phyloP scores from a whole-genome alignment of 2,888 invertebrate genomes.

The Erannis defoliaria region DNA sequence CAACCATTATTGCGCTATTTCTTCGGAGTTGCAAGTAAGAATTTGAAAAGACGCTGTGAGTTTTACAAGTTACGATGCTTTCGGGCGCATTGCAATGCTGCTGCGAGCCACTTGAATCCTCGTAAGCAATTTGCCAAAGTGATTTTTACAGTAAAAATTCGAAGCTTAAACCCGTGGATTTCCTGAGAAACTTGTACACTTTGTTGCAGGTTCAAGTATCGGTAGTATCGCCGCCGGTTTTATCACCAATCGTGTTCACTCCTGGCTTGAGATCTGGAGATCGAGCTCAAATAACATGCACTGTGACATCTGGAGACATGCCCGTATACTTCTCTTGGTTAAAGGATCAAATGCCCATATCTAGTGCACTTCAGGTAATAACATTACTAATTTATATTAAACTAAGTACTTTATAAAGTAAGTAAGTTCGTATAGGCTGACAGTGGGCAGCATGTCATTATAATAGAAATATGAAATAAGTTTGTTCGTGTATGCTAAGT shows the following conservation, averaged over 20 bases:
- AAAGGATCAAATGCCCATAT: slow-evolving; percentile 88
- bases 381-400: too few species aligned
- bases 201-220: slow-evolving; percentile 73
- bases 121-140: slow-evolving; percentile 29
- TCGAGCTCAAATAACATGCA: slow-evolving; percentile 93
- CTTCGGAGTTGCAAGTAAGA: slow-evolving; percentile 21
- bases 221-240: slow-evolving; percentile 90
- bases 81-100: slow-evolving; percentile 24
- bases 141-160: slow-evolving; percentile 15
- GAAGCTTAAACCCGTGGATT: slow-evolving; percentile 4
- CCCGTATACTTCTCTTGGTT: slow-evolving; percentile 90
- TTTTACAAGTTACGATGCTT: slow-evolving; percentile 35
- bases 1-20: slow-evolving; percentile 28
- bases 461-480: too few species aligned
- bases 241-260: slow-evolving; percentile 94
- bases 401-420: not conserved
- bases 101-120: slow-evolving; percentile 23
- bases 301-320: slow-evolving; percentile 91
- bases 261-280: slow-evolving; percentile 92
- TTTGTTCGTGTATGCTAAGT: too few species aligned
- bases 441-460: too few species aligned
- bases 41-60: slow-evolving; percentile 33
- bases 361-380: slow-evolving; percentile 87
- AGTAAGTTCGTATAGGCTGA: not conserved
- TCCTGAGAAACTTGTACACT: slow-evolving; percentile 11